phyloP scores from a whole-genome alignment of 2,113 vertebrate genomes.

The Empidonax traillii region DNA sequence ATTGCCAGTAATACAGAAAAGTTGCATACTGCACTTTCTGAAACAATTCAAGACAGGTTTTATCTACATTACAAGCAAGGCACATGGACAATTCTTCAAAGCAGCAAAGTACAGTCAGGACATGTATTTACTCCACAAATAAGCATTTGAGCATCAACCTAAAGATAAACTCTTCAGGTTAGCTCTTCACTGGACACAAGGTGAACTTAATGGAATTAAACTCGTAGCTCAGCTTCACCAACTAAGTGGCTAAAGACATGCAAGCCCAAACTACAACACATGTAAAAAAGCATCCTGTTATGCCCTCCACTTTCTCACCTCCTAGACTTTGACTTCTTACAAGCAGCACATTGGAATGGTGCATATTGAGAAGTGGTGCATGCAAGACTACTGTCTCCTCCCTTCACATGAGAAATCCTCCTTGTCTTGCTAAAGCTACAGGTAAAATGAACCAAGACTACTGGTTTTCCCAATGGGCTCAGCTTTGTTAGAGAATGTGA shows the following conservation, averaged over 20 bases:
- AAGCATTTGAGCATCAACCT: background rate
- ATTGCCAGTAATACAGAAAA: background rate
- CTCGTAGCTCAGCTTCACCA: background rate
- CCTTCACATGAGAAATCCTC: background rate
- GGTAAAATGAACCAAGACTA: background rate
- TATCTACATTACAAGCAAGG: background rate
- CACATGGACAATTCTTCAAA: background rate
- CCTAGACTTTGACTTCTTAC: background rate
- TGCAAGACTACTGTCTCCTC: background rate
- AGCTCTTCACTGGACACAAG: background rate
- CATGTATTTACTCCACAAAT: background rate
- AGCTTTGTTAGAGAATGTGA: background rate
- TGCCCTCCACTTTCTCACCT: background rate
- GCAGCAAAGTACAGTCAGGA: background rate
- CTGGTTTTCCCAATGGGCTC: background rate
- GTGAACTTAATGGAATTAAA: background rate
- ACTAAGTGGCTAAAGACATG: background rate
- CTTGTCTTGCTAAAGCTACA: background rate
- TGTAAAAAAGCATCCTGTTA: fast-evolving
- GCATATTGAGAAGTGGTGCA: background rate
- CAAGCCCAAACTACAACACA: background rate
- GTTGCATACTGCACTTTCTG: fast-evolving
- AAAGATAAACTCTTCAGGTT: background rate
- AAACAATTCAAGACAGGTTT: background rate
- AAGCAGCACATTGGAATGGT: background rate